Conservation (phyloP, 2,888 invertebrate genomes). For the Heliconius charithonia region DNA sequence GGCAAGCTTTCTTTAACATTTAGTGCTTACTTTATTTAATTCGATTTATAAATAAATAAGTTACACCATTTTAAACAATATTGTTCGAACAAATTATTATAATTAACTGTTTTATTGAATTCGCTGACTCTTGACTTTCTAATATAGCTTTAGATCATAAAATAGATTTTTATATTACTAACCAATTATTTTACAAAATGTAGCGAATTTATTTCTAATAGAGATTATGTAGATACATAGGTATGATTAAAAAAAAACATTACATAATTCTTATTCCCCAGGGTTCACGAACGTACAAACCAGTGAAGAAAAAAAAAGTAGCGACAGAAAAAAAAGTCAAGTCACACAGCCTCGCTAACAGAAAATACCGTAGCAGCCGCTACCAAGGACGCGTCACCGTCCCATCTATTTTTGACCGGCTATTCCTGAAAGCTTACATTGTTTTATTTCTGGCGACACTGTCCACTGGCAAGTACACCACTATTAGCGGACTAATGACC, state of each 20-base stretch:
- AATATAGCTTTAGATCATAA: too few species aligned
- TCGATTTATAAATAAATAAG: too few species aligned
- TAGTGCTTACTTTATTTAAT: too few species aligned
- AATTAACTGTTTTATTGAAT: too few species aligned
- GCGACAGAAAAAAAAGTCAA: constrained; percentile 29
- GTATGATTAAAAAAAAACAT: too few species aligned
- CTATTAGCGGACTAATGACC: constrained; percentile 55
- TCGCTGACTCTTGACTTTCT: too few species aligned
- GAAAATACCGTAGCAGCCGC: constrained; percentile 66
- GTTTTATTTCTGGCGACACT: constrained; percentile 75
- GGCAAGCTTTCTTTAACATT: too few species aligned
- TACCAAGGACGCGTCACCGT: constrained; percentile 74
- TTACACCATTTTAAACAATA: too few species aligned
- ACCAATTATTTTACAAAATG: background rate
- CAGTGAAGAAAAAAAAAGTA: background rate
- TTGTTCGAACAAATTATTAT: too few species aligned
- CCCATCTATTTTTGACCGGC: constrained; percentile 72
- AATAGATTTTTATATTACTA: too few species aligned
- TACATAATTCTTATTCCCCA: background rate
- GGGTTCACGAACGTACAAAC: background rate
- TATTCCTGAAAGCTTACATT: constrained; percentile 82
- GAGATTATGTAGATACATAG: background rate
- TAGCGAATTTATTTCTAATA: background rate
- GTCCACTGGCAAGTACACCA: constrained; percentile 71
- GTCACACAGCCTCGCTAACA: constrained; percentile 59